phyloP scores from a whole-genome alignment of 2,113 vertebrate species.

The Telmatochromis brichardi region DNA sequence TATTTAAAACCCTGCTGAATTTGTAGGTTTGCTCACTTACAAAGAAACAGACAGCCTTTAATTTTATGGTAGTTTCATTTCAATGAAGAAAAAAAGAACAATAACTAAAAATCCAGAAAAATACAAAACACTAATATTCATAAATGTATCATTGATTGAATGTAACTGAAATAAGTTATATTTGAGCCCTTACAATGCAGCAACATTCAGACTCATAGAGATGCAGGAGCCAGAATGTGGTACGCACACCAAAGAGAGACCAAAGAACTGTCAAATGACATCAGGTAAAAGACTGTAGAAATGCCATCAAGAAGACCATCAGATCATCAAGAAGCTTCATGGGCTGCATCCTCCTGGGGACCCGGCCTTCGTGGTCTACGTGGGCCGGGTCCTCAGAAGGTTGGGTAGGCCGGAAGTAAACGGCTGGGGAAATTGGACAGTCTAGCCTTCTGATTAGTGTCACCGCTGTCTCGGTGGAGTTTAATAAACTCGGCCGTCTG shows the following conservation, averaged over 20 bases:
- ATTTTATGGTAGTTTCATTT: neutral
- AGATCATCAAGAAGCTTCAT: neutral
- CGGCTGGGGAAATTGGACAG: too few species aligned
- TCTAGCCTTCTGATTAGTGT: too few species aligned
- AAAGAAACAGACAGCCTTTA: neutral
- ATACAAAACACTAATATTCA: neutral
- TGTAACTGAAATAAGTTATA: neutral
- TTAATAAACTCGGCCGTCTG: too few species aligned
- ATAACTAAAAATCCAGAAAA: neutral
- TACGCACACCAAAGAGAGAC: neutral
- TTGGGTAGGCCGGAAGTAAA: too few species aligned
- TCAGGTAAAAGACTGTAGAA: neutral
- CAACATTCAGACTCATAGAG: neutral
- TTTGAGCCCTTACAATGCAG: neutral
- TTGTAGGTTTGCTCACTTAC: neutral
- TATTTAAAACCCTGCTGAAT: neutral
- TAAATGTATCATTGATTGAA: neutral
- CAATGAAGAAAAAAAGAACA: neutral
- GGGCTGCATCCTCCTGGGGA: too few species aligned
- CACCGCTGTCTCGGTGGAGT: too few species aligned
- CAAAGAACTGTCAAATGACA: neutral
- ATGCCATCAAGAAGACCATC: neutral
- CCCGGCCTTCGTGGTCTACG: too few species aligned
- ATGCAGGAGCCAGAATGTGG: neutral
- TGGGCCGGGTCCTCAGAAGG: too few species aligned